Conservation (phyloP, 2,797 vertebrate genomes). For the Moxostoma hubbsi region DNA sequence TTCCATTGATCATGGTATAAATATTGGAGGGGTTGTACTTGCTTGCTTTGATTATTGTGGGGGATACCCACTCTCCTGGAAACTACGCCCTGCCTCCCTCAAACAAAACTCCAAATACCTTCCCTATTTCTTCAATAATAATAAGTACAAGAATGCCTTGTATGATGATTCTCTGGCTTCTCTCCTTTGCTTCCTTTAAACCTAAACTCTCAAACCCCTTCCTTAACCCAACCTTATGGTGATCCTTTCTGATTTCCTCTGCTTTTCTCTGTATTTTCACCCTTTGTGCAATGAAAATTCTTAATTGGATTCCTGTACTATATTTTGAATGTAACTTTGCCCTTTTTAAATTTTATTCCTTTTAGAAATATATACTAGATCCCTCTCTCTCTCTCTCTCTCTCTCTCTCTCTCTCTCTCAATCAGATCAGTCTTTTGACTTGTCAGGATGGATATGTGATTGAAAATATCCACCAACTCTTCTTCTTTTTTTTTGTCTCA, state of each 20-base stretch:
- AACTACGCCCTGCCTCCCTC: conserved; percentile 18
- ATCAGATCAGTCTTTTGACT: conserved; percentile 18
- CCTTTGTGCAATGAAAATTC: conserved; percentile 73
- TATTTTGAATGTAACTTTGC: conserved; percentile 69
- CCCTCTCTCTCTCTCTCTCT: conserved; percentile 64
- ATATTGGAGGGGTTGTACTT: too few relatives aligned
- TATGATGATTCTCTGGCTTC: conserved; percentile 63
- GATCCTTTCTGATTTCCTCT: conserved; percentile 67
- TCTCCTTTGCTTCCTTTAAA: conserved; percentile 67
- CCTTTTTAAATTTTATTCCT: conserved; percentile 60
- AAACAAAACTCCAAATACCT: conserved; percentile 71
- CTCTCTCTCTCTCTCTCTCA: conserved; percentile 58
- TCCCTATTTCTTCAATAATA: conserved; percentile 77
- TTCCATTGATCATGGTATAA: too few relatives aligned
- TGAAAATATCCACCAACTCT: conserved; percentile 48
- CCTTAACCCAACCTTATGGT: conserved; percentile 55
- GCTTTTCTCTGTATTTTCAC: conserved; percentile 69
- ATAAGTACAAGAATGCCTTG: conserved; percentile 74
- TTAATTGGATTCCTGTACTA: conserved; percentile 75
- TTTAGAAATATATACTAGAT: conserved; percentile 56
- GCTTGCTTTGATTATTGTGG: too few relatives aligned
- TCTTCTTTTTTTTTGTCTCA: conserved; percentile 58
- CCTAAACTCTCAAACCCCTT: conserved; percentile 63
- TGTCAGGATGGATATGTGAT: conserved; percentile 32
- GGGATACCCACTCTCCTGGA: too few relatives aligned